Evolutionary conservation across 2,113 vertebrate species (phyloP), one percentile per base, ranked within the genome.

Genomic region (Poeciliopsis occidentalis): DNA sequence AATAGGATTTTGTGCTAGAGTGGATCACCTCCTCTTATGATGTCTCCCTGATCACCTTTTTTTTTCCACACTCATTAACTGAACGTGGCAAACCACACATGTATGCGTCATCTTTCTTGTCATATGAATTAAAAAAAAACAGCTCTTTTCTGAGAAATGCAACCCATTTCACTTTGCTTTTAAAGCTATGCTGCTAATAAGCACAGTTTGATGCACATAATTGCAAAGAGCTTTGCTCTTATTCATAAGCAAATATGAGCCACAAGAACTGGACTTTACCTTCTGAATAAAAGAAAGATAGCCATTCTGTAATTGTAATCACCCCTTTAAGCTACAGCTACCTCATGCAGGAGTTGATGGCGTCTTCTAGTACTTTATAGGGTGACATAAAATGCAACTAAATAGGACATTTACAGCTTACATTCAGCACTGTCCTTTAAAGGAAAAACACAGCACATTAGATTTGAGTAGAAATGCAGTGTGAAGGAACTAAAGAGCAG

Each of bases 331-430:
- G 39, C n/a, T 60, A 44, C 47, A 27, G 8, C 63, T 51, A 19
- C 31, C 51, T 7, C 44, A 41, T 62, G 19, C 66, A 64, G 60
- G 63, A 51, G 37, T 37, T 67, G 27, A 64, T 62, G 47, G 39
- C 32, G 47, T 66, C 27, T 3, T 15, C 41, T 73, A 57, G 34
- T 65, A 26, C 34, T 75, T 68, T 63, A 77, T 51, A 10, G 3
- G 64, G 61, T 73, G 6, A 11, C 32, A 67, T 79, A 51, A 60
- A 82, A 70, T 34, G 44, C 27, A 81, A 72, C 24, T 61, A 47
- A 78, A 41, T 8, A 60, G 67, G 69, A 75, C 26, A 67, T 82
- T 17, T 29, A 26, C n/a, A 71, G 10, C 34, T 64, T 39, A 19
- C 17, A 71, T 69, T 68, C 19, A 66, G 13, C 44, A 7, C 12